Evolutionary conservation across 2,797 vertebrate genomes (phyloP).

Genomic region (Rhabdophis nuchalis): DNA sequence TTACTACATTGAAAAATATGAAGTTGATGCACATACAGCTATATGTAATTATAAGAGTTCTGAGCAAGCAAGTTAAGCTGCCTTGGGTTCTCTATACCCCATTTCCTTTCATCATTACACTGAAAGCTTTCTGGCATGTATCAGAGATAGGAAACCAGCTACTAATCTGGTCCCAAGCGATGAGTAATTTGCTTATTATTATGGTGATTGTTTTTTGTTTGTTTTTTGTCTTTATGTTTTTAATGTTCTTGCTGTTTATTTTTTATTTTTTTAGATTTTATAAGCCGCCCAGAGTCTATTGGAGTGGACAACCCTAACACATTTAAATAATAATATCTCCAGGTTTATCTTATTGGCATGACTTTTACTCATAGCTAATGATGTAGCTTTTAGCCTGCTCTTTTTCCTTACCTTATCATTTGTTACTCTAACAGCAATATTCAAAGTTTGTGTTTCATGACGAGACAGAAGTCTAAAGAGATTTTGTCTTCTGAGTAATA

Average conservation of each 20-base stretch:
- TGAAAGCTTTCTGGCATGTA: not conserved
- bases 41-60: not conserved
- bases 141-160: not conserved
- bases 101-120: not conserved
- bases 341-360: not conserved
- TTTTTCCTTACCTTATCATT: not conserved
- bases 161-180: not conserved
- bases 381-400: not conserved
- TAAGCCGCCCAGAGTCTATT: not conserved
- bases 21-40: not conserved
- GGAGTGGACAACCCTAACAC: not conserved
- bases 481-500: not conserved
- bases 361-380: not conserved
- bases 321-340: not conserved
- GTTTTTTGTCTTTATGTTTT: not conserved
- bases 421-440: not conserved
- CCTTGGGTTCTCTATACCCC: not conserved
- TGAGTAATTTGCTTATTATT: not conserved
- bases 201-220: not conserved
- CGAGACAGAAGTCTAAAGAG: not conserved
- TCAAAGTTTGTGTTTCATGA: not conserved
- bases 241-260: not conserved
- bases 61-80: not conserved
- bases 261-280: not conserved
- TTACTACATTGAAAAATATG: not conserved